Base-by-base conservation (phyloP, 2,888 invertebrate species). In the Pogonocherus hispidulus region DNA sequence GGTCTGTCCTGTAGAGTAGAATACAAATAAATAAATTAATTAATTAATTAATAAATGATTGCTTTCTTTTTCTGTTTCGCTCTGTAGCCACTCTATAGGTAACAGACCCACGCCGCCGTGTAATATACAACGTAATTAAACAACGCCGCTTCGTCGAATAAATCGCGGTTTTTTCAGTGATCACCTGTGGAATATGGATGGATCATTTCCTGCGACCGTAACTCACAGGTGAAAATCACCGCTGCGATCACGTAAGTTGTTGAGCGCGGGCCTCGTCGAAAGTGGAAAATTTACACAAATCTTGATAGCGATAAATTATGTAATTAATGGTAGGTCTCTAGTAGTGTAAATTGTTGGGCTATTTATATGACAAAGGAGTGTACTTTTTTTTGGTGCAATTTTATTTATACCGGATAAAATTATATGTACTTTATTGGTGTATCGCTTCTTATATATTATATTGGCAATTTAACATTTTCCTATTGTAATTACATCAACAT, bases 131-230 rank as follows among this genome's bases (percentile, higher is more conserved):
- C 66, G 76, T 73, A 76, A 76, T 76, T 76, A 76, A 76, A 71
- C 76, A 72, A 67, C 67, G 62, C 46, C 68, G 66, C 65, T 64
- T 66, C 57, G 59, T 46, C 67, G 64, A 70, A 74, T 75, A 75
- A 75, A 75, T 75, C 75, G 72, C 57, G 57, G 73, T 75, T 76
- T 74, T 72, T 64, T 52, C 63, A 57, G 67, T 67, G 69, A 72
- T 74, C 76, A 76, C 76, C 76, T 76, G 76, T 76, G 73, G 76
- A 76, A 74, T 76, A 75, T 71, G 73, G 72, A 75, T 75, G 73
- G 76, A 76, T 75, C 74, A 73, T 75, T 72, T 73, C 76, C 72
- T 68, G 69, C 59, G 66, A 47, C 64, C 74, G 74, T 72, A 74
- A 70, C 70, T 74, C 66, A 74, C 69, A 47, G 64, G 41, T 65